Percentiles rank a stretch among this genome's conserved stretches.
Conservation (phyloP, 2,113 vertebrate species). For the Thamnaconus septentrionalis region DNA sequence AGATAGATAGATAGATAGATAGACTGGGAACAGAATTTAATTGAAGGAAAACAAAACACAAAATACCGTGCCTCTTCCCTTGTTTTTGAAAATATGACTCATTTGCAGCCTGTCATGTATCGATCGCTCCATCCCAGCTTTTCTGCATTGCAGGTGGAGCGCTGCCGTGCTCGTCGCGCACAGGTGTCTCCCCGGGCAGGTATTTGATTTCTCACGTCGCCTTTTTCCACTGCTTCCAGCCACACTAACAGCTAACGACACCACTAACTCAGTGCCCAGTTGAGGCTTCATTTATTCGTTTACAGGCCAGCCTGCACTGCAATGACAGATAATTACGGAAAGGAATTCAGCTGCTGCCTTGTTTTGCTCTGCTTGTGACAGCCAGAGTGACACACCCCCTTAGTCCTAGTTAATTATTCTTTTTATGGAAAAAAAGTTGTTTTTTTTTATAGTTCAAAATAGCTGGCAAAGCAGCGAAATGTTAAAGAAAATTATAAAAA, state of each 20-base stretch:
- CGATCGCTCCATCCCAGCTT: not conserved
- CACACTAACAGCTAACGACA: constrained; percentile 38
- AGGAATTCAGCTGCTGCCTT: too few relatives aligned
- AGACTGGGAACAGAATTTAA: not conserved
- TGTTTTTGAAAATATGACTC: constrained; percentile 9
- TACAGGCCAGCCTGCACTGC: not conserved
- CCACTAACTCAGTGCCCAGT: constrained; percentile 26
- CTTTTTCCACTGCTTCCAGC: constrained; percentile 31
- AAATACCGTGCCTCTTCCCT: not conserved
- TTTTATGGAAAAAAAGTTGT: too few relatives aligned
- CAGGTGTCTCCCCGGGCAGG: constrained; percentile 35
- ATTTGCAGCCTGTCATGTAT: not conserved
- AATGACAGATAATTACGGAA: too few relatives aligned
- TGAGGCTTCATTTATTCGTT: constrained; percentile 27
- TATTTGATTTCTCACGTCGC: constrained; percentile 29
- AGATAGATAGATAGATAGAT: not conserved
- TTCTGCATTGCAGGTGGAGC: constrained; percentile 4
- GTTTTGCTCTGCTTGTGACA: not conserved
- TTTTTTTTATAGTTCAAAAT: too few relatives aligned
- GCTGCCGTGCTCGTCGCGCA: constrained; percentile 1
- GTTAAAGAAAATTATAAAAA: too few relatives aligned
- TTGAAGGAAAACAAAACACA: not conserved
- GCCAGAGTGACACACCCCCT: constrained; percentile 7
- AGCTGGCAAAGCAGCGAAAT: too few relatives aligned
- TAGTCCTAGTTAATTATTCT: too few relatives aligned